Evolutionary conservation across 2,113 vertebrate genomes (phyloP), one percentile per base, ranked within the genome.

Genomic region (Zosterops lateralis): DNA sequence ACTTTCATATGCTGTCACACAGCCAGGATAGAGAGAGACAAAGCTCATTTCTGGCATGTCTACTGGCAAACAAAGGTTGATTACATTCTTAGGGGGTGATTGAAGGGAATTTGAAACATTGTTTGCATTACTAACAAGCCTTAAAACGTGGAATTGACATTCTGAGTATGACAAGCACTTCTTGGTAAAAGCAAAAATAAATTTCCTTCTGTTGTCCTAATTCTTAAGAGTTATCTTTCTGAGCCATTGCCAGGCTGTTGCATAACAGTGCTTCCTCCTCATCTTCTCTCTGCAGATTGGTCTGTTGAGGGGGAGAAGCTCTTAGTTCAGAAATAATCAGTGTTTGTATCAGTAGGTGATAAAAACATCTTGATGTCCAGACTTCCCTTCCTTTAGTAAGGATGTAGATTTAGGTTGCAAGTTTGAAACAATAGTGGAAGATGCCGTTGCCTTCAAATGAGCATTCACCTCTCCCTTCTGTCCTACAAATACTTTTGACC

Each of bases 161-260:
- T 93, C 85, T 88, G 70, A 94, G 40, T 93, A 77, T 86, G 95
- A 97, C 91, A 82, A 90, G 71, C 70, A 81, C 81, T 96, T 96
- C 79, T 96, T 94, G 62, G 89, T 95, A 71, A 87, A 95, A 96
- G 92, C 87, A 96, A 87, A 97, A 96, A 85, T 95, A 90, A 54
- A 89, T 97, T 97, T 93, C 87, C 90, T 96, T 92, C 95, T 94
- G 76, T 96, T 89, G 92, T 75, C 87, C 95, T 92, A 70, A 87
- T 96, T 96, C 88, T 86, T 76, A 87, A 57, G 91, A 58, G 53
- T 89, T 56, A 61, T 56, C 72, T 95, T 72, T 94, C 73, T 89
- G 90, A 95, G 90, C 89, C 60, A 8, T 91, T 95, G 92, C 93
- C 85, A 77, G 66, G 50, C 70, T 38, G 38, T 94, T 95, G 58